These are phyloP conservation scores for Drosophila tani DNA, from an alignment of 1,140 invertebrate genomes.

Conservation along the genomic window DNA sequence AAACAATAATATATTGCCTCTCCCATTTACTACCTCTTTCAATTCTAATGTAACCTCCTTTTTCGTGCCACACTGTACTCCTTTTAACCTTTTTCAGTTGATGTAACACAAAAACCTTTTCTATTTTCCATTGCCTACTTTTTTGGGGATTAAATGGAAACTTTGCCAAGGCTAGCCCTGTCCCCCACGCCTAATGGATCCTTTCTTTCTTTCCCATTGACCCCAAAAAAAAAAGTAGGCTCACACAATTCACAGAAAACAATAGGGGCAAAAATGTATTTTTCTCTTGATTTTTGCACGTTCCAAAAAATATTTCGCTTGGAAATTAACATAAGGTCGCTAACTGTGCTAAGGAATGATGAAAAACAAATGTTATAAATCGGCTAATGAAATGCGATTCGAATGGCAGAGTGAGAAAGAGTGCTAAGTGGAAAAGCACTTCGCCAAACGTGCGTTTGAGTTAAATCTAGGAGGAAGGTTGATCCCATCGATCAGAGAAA, in stretches of 20 bases:
- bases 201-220: slow-evolving; percentile 16
- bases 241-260: background rate
- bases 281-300: slow-evolving; percentile 13
- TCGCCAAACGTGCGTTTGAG: background rate
- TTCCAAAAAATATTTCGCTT: slow-evolving; percentile 25
- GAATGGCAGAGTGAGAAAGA: background rate
- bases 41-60: background rate
- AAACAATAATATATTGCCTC: background rate
- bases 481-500: background rate
- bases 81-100: background rate
- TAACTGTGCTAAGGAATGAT: slow-evolving; percentile 23
- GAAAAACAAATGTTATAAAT: slow-evolving; percentile 33
- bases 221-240: slow-evolving; percentile 20
- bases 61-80: background rate
- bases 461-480: slow-evolving; percentile 2
- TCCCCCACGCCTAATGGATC: slow-evolving; percentile 2
- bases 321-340: slow-evolving; percentile 37
- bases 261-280: slow-evolving; percentile 8
- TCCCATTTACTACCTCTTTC: background rate
- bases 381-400: slow-evolving; percentile 35
- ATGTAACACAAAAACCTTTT: background rate
- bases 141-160: slow-evolving; percentile 11
- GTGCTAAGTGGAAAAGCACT: slow-evolving; percentile 49
- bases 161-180: slow-evolving; percentile 5
- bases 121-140: slow-evolving; percentile 32